A percentile compares a stretch with the other conserved stretches of the same genome.
These are phyloP conservation scores for Aphidius colemani DNA, from an alignment of 2,888 invertebrate genomes.

Conservation along the genomic window DNA sequence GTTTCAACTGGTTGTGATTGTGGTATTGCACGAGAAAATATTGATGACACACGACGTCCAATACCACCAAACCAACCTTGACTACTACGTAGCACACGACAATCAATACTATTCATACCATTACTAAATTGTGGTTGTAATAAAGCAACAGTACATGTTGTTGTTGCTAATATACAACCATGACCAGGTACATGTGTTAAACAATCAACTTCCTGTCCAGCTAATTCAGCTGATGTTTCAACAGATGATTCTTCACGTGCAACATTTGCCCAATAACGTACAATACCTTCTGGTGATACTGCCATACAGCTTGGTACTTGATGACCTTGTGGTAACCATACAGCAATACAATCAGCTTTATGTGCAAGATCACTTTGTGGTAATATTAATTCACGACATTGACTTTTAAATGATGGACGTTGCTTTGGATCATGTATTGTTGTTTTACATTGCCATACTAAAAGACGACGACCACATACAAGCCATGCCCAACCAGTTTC, in stretches of 20 bases:
- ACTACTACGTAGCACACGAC: slow-evolving; percentile 73
- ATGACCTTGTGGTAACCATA: slow-evolving; percentile 68
- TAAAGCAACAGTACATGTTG: slow-evolving; percentile 84
- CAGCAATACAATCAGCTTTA: slow-evolving; percentile 80
- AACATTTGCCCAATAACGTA: slow-evolving; percentile 91
- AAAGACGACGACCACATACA: slow-evolving; percentile 81
- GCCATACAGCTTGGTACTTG: slow-evolving; percentile 85
- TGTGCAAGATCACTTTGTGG: slow-evolving; percentile 93
- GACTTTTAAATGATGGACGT: slow-evolving; percentile 63
- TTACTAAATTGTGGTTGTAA: slow-evolving; percentile 68
- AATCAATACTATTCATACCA: slow-evolving; percentile 72
- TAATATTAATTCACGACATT: slow-evolving; percentile 83
- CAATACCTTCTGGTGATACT: slow-evolving; percentile 89
- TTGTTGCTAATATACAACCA: slow-evolving; percentile 86
- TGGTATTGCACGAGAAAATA: slow-evolving; percentile 78
- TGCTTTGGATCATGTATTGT: slow-evolving; percentile 53
- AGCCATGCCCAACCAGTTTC: slow-evolving; percentile 81
- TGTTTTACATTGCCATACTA: slow-evolving; percentile 82
- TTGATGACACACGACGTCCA: slow-evolving; percentile 77
- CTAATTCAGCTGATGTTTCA: slow-evolving; percentile 84
- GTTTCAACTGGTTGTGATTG: slow-evolving; percentile 68
- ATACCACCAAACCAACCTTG: slow-evolving; percentile 88
- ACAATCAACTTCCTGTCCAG: slow-evolving; percentile 84
- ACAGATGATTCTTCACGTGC: slow-evolving; percentile 85
- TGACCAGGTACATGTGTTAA: slow-evolving; percentile 71